These are phyloP conservation scores for Pampusana beccarii DNA, from an alignment of 2,113 vertebrate species.

Conservation along the genomic window DNA sequence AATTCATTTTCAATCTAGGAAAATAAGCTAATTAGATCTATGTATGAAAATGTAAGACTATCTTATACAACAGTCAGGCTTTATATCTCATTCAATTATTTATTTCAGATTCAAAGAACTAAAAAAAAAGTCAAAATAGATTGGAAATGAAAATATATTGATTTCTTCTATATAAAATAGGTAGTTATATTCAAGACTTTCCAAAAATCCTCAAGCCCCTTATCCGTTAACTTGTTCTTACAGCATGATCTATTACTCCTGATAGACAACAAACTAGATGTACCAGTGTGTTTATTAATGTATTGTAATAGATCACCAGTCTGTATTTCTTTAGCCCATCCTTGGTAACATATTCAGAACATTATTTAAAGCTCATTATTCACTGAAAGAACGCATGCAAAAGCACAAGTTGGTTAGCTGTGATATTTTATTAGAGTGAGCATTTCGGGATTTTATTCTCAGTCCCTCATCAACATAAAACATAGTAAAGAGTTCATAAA, in stretches of 20 bases:
- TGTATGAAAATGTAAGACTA: constrained; percentile 35
- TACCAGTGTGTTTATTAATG: constrained; percentile 72
- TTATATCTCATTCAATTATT: constrained; percentile 33
- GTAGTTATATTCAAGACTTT: constrained; percentile 6
- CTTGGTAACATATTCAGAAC: constrained; percentile 73
- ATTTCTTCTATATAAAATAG: constrained; percentile 22
- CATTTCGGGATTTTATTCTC: constrained; percentile 62
- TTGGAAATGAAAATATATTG: constrained; percentile 19
- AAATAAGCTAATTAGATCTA: constrained; percentile 62
- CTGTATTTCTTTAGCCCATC: constrained; percentile 72
- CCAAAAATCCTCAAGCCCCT: background rate
- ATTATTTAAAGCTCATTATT: constrained; percentile 81
- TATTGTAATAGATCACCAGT: constrained; percentile 71
- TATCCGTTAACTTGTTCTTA: constrained; percentile 24
- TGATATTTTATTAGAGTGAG: constrained; percentile 74
- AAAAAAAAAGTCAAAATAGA: background rate
- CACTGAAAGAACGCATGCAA: constrained; percentile 74
- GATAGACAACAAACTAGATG: constrained; percentile 22
- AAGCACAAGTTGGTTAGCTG: constrained; percentile 74
- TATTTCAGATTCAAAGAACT: constrained; percentile 37
- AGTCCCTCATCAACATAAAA: constrained; percentile 76
- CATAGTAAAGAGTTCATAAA: constrained; percentile 77
- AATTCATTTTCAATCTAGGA: background rate
- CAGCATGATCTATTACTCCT: constrained; percentile 55
- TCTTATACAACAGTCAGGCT: background rate